phyloP scores from a whole-genome alignment of 2,888 invertebrate genomes.

The Phyto melanocephala region DNA sequence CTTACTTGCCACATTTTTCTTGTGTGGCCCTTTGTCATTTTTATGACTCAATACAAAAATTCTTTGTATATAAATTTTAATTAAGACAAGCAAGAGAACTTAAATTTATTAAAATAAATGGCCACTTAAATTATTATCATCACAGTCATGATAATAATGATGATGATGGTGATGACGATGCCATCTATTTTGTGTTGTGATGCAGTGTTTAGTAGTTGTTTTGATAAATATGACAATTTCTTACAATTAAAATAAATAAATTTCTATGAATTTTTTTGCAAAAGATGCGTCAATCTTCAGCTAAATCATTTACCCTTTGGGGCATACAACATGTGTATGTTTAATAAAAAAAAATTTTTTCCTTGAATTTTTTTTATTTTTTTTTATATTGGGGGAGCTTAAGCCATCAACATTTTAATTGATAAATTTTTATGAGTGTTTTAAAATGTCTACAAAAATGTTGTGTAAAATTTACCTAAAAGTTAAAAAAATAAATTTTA shows the following conservation, averaged over 20 bases:
- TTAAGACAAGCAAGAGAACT: slow-evolving; percentile 20
- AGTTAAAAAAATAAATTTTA: background rate
- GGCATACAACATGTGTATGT: background rate
- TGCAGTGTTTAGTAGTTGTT: background rate
- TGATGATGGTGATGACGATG: background rate
- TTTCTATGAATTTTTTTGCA: background rate
- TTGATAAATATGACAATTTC: background rate
- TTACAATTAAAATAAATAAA: slow-evolving; percentile 11
- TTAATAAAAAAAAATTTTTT: background rate
- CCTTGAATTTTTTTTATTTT: too few species aligned
- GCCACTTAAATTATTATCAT: background rate
- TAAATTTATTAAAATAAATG: slow-evolving; percentile 50
- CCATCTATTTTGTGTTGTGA: background rate
- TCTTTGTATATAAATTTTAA: background rate
- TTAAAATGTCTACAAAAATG: too few species aligned
- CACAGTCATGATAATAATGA: background rate
- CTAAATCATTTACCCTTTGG: slow-evolving; percentile 10
- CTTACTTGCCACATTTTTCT: too few species aligned
- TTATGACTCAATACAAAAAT: slow-evolving; percentile 1
- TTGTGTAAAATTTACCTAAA: background rate
- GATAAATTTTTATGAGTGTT: background rate
- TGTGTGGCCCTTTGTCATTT: background rate
- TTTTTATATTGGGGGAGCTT: too few species aligned
- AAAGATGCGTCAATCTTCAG: slow-evolving; percentile 21
- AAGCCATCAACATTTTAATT: too few species aligned